Conservation (phyloP, 2,797 vertebrate genomes). For the Malacoraja senta region DNA sequence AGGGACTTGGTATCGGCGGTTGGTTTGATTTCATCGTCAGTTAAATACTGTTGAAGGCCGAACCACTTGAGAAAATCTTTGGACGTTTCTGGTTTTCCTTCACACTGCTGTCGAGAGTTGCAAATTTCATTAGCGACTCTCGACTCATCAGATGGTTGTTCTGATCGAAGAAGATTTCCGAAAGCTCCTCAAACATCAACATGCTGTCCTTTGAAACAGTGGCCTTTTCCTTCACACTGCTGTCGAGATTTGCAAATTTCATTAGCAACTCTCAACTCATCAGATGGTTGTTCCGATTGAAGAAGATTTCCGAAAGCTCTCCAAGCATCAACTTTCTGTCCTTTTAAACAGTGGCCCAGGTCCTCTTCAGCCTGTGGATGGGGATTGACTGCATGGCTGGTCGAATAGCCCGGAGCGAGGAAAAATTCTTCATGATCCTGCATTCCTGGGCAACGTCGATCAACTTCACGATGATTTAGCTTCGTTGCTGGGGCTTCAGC, state of each 20-base stretch:
- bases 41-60: conserved; percentile 66
- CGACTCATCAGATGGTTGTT: too few species aligned
- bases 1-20: conserved; percentile 68
- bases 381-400: conserved; percentile 87
- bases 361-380: conserved; percentile 81
- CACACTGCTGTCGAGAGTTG: conserved; percentile 79
- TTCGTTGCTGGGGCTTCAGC: conserved; percentile 74
- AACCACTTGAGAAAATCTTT: conserved; percentile 80
- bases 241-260: conserved; percentile 87
- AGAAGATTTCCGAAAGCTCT: too few species aligned
- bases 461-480: conserved; percentile 86
- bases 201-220: too few species aligned
- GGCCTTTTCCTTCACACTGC: conserved; percentile 78
- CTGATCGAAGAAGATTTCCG: too few species aligned
- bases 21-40: conserved; percentile 79
- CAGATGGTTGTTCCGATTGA: too few species aligned
- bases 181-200: too few species aligned
- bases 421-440: conserved; percentile 90
- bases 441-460: conserved; percentile 89
- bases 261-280: too few species aligned
- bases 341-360: conserved; percentile 50
- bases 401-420: conserved; percentile 83
- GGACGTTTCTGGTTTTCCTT: conserved; percentile 90
- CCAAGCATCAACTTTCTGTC: too few species aligned
- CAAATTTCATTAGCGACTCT: conserved; percentile 64